Conservation (phyloP, 2,888 invertebrate species). For the Metalampra italica region DNA sequence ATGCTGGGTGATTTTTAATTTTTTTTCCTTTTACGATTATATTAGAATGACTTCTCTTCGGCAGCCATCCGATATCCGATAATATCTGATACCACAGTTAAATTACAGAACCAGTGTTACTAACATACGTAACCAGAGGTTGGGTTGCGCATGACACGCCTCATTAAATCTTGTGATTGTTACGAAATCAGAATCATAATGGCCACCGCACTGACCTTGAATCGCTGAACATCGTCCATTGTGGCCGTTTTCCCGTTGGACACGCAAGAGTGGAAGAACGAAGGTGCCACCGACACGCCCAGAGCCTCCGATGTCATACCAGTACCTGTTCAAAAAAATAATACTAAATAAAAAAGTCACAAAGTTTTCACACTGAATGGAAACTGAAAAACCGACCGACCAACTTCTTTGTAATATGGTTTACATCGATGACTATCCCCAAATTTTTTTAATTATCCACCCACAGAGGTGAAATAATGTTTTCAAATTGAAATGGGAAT, state of each 20-base stretch:
- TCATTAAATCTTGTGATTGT: conserved; percentile 26
- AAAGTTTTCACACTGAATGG: background rate
- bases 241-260: conserved; percentile 96
- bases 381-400: too few relatives aligned
- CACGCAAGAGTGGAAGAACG: conserved; percentile 97
- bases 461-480: too few relatives aligned
- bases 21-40: too few relatives aligned
- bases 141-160: conserved; percentile 11
- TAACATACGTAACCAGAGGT: background rate
- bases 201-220: conserved; percentile 82
- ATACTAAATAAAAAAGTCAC: background rate
- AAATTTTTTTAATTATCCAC: too few relatives aligned
- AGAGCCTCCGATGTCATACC: conserved; percentile 97
- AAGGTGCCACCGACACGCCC: conserved; percentile 96
- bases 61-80: too few relatives aligned
- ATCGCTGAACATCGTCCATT: conserved; percentile 96
- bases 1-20: too few relatives aligned
- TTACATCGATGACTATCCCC: too few relatives aligned
- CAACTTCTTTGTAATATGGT: too few relatives aligned
- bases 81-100: too few relatives aligned
- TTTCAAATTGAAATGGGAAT: too few relatives aligned
- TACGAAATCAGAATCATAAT: conserved; percentile 2
- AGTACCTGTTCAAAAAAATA: conserved; percentile 76
- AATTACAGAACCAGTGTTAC: too few relatives aligned
- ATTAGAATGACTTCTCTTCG: too few relatives aligned